Evolutionary conservation across 30 jellyfish, hydroid and myxozoan genomes (phyloP).

Genomic region (Aurelia sp.): DNA sequence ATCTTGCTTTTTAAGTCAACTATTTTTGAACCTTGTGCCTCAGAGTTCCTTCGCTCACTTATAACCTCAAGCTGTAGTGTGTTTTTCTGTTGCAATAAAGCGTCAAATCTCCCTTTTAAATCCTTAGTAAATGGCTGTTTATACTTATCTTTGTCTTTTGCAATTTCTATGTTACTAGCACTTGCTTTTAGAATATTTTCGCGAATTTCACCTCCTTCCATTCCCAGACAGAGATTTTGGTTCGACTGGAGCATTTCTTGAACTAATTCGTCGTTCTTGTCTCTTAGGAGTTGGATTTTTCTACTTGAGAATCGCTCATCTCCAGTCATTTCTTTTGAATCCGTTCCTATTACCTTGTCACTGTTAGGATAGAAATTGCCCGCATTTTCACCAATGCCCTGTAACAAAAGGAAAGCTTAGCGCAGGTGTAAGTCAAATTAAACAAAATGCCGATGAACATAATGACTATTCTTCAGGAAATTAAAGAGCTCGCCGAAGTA

Average conservation of each 20-base stretch:
- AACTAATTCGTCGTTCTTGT: slow-evolving; percentile 12
- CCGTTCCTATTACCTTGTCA: too few relatives aligned
- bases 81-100: background rate
- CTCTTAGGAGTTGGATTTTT: background rate
- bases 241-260: background rate
- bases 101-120: background rate
- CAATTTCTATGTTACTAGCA: slow-evolving; percentile 32
- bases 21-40: background rate
- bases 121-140: background rate
- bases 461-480: too few relatives aligned
- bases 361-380: too few relatives aligned
- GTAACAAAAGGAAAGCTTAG: background rate
- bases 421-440: too few relatives aligned
- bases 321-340: background rate
- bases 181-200: background rate
- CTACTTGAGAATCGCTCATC: background rate
- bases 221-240: background rate
- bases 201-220: background rate
- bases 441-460: too few relatives aligned
- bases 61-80: slow-evolving; percentile 15
- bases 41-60: background rate
- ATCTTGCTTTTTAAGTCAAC: background rate
- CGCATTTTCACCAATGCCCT: background rate
- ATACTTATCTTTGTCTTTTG: slow-evolving; percentile 14
- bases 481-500: too few relatives aligned